Conservation (phyloP, 2,113 vertebrate species). For the Rousettus leschenaultii region DNA sequence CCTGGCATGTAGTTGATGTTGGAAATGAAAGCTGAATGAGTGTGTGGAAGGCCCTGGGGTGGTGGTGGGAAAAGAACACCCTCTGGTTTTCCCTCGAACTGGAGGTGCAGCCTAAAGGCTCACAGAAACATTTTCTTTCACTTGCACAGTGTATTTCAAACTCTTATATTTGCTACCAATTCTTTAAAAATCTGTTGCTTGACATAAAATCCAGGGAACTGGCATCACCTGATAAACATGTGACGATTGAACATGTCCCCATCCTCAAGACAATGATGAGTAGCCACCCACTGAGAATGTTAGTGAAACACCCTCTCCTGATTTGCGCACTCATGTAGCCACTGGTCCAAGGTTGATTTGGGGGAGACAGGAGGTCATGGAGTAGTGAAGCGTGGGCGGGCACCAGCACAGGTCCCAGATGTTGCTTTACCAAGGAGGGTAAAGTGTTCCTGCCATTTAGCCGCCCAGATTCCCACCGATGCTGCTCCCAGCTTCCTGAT, state of each 20-base stretch:
- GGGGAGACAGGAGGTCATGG: neutral
- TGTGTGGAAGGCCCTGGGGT: neutral
- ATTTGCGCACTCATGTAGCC: neutral
- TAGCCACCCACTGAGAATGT: neutral
- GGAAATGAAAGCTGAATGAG: neutral
- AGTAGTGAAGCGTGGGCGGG: rapidly evolving
- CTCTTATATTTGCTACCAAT: too few relatives aligned
- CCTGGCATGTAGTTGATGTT: neutral
- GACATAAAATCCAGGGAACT: neutral
- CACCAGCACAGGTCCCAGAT: neutral
- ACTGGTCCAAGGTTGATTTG: neutral
- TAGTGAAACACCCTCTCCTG: neutral
- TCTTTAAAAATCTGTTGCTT: neutral
- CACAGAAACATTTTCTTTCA: neutral
- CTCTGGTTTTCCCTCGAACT: neutral
- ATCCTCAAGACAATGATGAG: neutral
- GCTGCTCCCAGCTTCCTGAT: neutral
- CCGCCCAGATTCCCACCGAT: neutral
- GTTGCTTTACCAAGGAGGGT: neutral
- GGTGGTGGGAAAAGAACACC: neutral
- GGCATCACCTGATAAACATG: neutral
- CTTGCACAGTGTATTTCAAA: neutral
- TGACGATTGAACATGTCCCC: neutral
- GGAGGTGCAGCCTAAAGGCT: neutral
- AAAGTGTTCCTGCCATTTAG: neutral